These are phyloP conservation scores for Limenitis camilla DNA, from an alignment of 2,888 invertebrate genomes.

Conservation along the genomic window DNA sequence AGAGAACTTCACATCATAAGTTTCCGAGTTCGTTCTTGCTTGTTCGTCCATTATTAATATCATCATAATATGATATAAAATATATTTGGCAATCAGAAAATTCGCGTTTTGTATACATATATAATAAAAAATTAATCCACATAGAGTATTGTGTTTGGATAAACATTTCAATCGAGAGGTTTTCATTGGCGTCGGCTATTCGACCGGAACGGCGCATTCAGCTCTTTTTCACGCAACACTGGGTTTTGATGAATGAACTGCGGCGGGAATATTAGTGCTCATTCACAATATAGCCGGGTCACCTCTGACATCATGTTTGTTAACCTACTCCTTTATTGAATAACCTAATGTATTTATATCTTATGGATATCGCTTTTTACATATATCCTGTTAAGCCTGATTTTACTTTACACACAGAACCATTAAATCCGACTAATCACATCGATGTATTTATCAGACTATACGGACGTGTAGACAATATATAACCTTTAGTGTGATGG, in stretches of 20 bases:
- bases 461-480: too few species aligned
- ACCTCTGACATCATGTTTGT: conserved; percentile 8
- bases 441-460: too few species aligned
- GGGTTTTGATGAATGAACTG: conserved; percentile 57
- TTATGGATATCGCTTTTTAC: too few species aligned
- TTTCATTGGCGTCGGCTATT: conserved; percentile 55
- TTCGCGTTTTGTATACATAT: conserved; percentile 13
- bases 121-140: conserved; percentile 39
- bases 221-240: conserved; percentile 59
- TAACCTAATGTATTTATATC: background rate
- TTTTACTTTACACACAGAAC: too few species aligned
- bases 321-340: conserved; percentile 1
- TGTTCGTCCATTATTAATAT: too few species aligned
- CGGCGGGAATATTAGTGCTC: conserved; percentile 48
- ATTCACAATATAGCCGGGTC: conserved; percentile 23
- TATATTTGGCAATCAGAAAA: conserved; percentile 17
- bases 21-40: too few species aligned
- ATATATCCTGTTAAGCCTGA: too few species aligned
- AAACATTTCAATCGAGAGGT: conserved; percentile 55
- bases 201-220: conserved; percentile 56
- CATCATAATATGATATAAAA: too few species aligned
- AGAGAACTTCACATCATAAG: too few species aligned
- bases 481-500: too few species aligned
- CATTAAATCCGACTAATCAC: too few species aligned
- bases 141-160: conserved; percentile 59